phyloP scores from a whole-genome alignment of 2,888 invertebrate genomes.

The Standfussiana lucernea region DNA sequence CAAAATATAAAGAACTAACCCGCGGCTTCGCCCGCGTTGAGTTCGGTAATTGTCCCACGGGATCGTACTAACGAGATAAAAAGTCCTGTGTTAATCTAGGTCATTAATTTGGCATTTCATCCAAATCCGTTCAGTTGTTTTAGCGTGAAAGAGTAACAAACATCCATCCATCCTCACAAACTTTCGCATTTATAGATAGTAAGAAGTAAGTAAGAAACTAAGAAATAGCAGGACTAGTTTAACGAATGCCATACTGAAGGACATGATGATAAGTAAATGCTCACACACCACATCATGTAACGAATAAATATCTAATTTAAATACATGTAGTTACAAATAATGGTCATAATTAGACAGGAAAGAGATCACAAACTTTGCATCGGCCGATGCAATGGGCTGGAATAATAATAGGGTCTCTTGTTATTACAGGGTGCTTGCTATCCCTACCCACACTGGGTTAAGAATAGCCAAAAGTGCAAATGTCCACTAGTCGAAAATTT shows the following conservation, averaged over 20 bases:
- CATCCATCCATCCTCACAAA: background rate
- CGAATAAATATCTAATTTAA: background rate
- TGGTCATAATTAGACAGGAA: background rate
- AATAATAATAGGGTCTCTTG: background rate
- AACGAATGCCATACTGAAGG: background rate
- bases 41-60: background rate
- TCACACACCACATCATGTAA: background rate
- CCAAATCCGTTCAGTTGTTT: background rate
- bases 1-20: background rate
- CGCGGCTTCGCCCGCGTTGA: background rate
- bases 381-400: background rate
- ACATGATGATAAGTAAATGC: background rate
- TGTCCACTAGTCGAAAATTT: background rate
- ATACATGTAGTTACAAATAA: background rate
- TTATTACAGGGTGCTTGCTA: background rate
- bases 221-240: background rate
- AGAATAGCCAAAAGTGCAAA: background rate
- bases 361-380: no score
- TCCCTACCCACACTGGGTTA: background rate
- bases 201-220: background rate
- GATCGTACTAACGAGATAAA: background rate
- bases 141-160: background rate
- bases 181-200: background rate
- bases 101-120: background rate
- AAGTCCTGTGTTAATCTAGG: background rate